Percentiles rank a stretch among this genome's conserved stretches.
These are phyloP conservation scores for Lucifuga dentata DNA, from an alignment of 2,113 vertebrate genomes.

Conservation along the genomic window DNA sequence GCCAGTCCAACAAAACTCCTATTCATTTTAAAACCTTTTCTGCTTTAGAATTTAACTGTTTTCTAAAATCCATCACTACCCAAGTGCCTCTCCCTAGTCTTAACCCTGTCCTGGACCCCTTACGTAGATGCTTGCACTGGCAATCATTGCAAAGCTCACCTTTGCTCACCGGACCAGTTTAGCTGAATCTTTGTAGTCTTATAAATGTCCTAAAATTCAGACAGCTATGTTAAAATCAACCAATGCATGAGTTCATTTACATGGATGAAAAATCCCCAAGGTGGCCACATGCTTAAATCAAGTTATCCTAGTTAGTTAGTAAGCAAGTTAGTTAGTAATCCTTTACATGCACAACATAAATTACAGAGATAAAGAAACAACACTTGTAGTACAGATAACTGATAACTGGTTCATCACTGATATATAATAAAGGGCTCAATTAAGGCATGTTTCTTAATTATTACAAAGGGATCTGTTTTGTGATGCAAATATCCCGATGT, in stretches of 20 bases:
- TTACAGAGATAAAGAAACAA: not conserved
- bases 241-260: not conserved
- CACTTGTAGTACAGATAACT: not conserved
- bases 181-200: slow-evolving; percentile 33
- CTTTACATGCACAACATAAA: no score
- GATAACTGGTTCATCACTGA: slow-evolving; percentile 6
- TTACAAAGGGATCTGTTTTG: not conserved
- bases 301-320: no score
- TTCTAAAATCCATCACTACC: not conserved
- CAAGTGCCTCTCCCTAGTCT: not conserved
- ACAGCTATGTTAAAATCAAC: slow-evolving; percentile 11
- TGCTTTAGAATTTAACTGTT: slow-evolving; percentile 22
- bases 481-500: not conserved
- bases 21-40: slow-evolving; percentile 4
- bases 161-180: slow-evolving; percentile 23
- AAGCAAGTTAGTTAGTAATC: no score
- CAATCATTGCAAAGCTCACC: slow-evolving; percentile 44
- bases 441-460: not conserved
- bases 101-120: not conserved
- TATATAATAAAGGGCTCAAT: not conserved
- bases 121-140: slow-evolving; percentile 25
- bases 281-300: not conserved
- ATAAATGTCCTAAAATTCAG: not conserved
- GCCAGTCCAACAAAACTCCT: not conserved
- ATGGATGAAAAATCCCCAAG: slow-evolving; percentile 12